A percentile compares a stretch with the other conserved stretches of the same genome.
Conservation (phyloP, 30 jellyfish, hydroid and myxozoan species). For the Phacellophora camtschatica region DNA sequence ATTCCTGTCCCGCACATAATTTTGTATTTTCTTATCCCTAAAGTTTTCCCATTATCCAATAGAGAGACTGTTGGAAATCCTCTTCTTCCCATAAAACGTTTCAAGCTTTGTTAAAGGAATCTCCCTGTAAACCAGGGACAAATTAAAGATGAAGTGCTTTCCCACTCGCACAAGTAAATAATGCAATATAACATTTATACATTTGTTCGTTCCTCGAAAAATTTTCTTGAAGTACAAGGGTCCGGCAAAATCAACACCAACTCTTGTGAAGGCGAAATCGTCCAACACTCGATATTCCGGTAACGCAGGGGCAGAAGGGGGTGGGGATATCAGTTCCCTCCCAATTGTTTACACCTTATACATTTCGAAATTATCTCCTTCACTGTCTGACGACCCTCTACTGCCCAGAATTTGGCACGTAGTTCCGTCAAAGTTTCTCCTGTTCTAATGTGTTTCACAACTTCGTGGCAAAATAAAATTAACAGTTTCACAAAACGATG, state of each 20-base stretch:
- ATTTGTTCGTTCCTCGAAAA: neutral
- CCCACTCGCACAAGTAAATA: neutral
- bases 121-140: neutral
- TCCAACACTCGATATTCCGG: neutral
- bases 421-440: slow-evolving; percentile 2
- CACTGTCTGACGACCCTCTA: neutral
- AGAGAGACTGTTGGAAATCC: no score
- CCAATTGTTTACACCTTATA: neutral
- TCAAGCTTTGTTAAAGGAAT: neutral
- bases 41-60: no score
- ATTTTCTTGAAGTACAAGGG: neutral
- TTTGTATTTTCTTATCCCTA: no score
- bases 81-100: neutral
- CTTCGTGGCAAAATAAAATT: neutral
- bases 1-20: no score
- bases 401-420: neutral
- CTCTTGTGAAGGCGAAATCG: slow-evolving; percentile 8
- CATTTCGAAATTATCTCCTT: neutral
- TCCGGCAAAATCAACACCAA: slow-evolving; percentile 32
- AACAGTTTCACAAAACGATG: neutral
- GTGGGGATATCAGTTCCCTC: neutral
- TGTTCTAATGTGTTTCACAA: neutral
- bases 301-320: neutral
- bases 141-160: neutral
- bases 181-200: neutral